phyloP scores from a whole-genome alignment of 1,140 invertebrate species.

The Physella acuta region DNA sequence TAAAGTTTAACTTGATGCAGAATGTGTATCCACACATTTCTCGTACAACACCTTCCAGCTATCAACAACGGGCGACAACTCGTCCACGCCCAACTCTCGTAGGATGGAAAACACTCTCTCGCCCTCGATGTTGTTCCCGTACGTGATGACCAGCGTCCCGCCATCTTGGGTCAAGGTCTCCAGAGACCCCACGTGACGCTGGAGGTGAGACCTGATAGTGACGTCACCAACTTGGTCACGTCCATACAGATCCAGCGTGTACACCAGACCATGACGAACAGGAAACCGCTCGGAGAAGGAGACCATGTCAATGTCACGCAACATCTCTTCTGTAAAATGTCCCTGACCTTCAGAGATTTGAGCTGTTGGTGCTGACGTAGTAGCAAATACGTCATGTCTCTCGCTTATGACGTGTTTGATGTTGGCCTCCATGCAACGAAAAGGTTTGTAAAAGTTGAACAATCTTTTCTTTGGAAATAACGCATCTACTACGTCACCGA shows the following conservation, averaged over 20 bases:
- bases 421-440: not conserved
- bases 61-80: not conserved
- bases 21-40: not conserved
- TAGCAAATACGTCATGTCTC: not conserved
- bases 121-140: not conserved
- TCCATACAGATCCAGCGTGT: not conserved
- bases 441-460: not conserved
- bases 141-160: not conserved
- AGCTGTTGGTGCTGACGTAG: not conserved
- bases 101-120: not conserved
- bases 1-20: not conserved
- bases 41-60: not conserved
- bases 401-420: not conserved
- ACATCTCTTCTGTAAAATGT: not conserved
- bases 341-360: not conserved
- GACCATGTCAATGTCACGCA: not conserved
- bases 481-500: not conserved
- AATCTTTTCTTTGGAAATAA: not conserved
- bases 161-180: not conserved
- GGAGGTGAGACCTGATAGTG: not conserved
- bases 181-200: not conserved
- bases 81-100: not conserved
- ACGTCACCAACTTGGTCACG: not conserved
- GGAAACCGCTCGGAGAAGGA: not conserved
- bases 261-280: not conserved